Evolutionary conservation across 2,888 invertebrate species (phyloP), one percentile per base, ranked within the genome.

Genomic region (Hypomecis punctinalis): DNA sequence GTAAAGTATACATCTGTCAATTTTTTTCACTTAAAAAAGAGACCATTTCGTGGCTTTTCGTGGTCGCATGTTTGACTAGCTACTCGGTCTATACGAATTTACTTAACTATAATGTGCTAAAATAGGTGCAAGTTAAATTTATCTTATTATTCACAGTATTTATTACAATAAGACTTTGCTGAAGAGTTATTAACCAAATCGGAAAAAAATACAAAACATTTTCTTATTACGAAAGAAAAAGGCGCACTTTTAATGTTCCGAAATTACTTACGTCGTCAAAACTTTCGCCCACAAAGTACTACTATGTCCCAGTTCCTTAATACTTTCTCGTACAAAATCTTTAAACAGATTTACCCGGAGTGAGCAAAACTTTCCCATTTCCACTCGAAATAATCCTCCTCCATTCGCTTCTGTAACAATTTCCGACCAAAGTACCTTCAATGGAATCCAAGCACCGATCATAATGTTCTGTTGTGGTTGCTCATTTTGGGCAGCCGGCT

Each of bases 301-400:
- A 39, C 8, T 23, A 13, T 23, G n/a, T 13, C 46, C 46, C 46
- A 46, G 36, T 56, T 56, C 9, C 46, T 23, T 46, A 56, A 46
- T 56, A 56, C 56, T 59, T 59, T 45, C 35, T 42, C 23, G 36
- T 48, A 58, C 37, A 49, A 59, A 64, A 59, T 55, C 54, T 58
- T 59, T 55, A 59, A 59, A 53, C 63, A 53, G 58, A 63, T 63
- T 63, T 48, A 35, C 53, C 42, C 42, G 43, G 39, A 59, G 47
- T 54, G 49, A 42, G 55, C 46, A 23, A 54, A 64, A 64, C 59
- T 64, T 64, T 55, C 36, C 63, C 59, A 55, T 64, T 64, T 55
- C 54, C 55, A 55, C 49, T 59, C 39, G 59, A 40, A 64, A 49
- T 64, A 64, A 64, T 58, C 42, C 52, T 9, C 57, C 53, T 63